Base-by-base conservation (phyloP, 2,797 vertebrate species). In the Heterohyrax brucei region DNA sequence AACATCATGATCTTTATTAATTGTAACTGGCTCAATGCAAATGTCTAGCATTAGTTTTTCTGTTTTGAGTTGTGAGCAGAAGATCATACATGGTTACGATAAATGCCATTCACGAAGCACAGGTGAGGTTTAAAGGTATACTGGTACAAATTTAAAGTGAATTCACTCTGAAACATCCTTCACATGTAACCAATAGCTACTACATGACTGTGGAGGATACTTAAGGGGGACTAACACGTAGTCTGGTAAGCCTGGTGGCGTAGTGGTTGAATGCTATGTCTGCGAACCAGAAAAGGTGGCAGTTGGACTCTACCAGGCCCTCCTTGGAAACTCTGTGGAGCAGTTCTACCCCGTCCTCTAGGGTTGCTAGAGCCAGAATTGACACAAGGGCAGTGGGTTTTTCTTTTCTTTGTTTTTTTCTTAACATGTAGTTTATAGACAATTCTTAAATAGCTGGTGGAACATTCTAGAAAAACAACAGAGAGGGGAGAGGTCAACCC, bases 1-100 rank as follows among this genome's bases (percentile, higher is more conserved):
- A 90, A 81, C 75, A 92, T 53, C 62, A 64, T 46, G 62, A 56
- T 86, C 62, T 96, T 82, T 86, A 73, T 72, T 78, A 80, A 84
- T 61, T 75, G 79, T 73, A 90, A 94, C 4, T 77, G 79, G 26
- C 24, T 85, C 81, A 80, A 81, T 91, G 62, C 82, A 64, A 95
- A 93, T 46, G 18, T 81, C 21, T 66, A 73, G 24, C 14, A 75
- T 62, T 48, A 89, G 87, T 56, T 19, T 16, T 18, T 93, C n/a
- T 84, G 26, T 56, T 88, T 22, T 24, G 39, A 87, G 53, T 39
- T 83, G 46, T 87, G 76, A 79, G 46, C 24, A 89, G 66, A 94
- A 83, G 28, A 73, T 53, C 44, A 88, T 6, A 46, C 30, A 72
- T 12, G 76, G 16, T 73, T 88, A 73, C 10, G 91, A 86, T 62